A percentile compares a stretch with the other conserved stretches of the same genome.
These are phyloP conservation scores for Drosophila imparisetae DNA, from an alignment of 2,888 invertebrate genomes.

Conservation along the genomic window DNA sequence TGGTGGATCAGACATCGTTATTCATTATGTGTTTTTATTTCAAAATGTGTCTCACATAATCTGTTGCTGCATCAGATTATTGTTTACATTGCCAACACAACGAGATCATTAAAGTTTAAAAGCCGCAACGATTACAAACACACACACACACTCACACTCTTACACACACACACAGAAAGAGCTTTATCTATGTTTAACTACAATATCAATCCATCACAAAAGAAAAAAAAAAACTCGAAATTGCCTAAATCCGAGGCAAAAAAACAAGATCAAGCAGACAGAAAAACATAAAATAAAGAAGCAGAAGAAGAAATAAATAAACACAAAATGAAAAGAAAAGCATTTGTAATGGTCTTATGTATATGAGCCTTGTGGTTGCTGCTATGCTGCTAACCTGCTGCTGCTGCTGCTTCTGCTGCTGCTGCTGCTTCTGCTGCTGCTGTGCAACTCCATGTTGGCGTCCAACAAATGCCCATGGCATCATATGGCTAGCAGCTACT, in stretches of 20 bases:
- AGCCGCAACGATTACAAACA: conserved; percentile 25
- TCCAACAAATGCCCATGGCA: conserved; percentile 60
- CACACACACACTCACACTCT: conserved; percentile 8
- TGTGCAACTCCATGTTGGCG: conserved; percentile 37
- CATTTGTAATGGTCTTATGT: conserved; percentile 70
- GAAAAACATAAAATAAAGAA: conserved; percentile 17
- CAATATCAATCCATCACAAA: conserved; percentile 74
- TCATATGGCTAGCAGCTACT: conserved; percentile 47
- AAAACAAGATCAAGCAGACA: conserved; percentile 73
- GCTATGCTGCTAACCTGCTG: conserved; percentile 6
- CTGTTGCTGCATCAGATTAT: conserved; percentile 32
- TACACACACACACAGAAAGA: conserved; percentile 15
- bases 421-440: conserved; percentile 7
- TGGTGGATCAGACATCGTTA: conserved; percentile 12
- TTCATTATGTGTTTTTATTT: conserved; percentile 17
- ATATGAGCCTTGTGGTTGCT: conserved; percentile 26
- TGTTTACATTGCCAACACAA: conserved; percentile 59
- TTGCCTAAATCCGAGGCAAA: conserved; percentile 64
- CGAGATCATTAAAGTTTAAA: conserved; percentile 60
- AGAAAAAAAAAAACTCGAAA: conserved; percentile 50
- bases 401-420: conserved; percentile 8
- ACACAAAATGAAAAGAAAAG: conserved; percentile 71
- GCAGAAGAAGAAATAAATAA: conserved; percentile 63
- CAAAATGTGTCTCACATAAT: conserved; percentile 35
- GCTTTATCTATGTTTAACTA: conserved; percentile 35